These are phyloP conservation scores for Mixornis gularis DNA, from an alignment of 2,113 vertebrate species.

Conservation along the genomic window DNA sequence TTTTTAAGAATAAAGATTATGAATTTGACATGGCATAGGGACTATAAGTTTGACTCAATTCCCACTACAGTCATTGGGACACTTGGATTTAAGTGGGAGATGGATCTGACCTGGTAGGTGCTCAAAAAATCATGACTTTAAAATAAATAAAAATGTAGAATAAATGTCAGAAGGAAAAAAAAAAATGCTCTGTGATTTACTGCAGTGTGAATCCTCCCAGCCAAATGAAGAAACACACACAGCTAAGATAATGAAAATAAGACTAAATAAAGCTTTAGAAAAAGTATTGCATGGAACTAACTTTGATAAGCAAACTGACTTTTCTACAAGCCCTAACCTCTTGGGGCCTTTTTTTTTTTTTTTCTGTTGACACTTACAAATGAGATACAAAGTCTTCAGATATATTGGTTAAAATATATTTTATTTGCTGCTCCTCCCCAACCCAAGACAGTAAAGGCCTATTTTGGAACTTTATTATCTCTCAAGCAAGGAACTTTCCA, in stretches of 20 bases:
- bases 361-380: not conserved
- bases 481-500: not conserved
- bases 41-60: not conserved
- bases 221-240: not conserved
- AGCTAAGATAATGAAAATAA: not conserved
- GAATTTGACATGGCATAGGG: not conserved
- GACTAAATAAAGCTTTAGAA: not conserved
- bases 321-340: not conserved
- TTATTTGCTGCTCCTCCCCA: not conserved
- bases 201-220: not conserved
- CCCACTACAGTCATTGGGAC: not conserved
- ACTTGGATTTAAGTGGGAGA: not conserved
- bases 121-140: not conserved
- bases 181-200: not conserved
- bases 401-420: not conserved
- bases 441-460: not conserved
- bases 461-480: not conserved
- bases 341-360: not conserved
- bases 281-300: not conserved
- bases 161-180: not conserved
- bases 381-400: not conserved
- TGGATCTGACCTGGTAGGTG: not conserved
- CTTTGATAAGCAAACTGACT: not conserved
- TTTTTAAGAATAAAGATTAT: not conserved
- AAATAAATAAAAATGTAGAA: not conserved